Evolutionary conservation across 2,113 vertebrate species (phyloP).

Genomic region (Caloenas nicobarica): DNA sequence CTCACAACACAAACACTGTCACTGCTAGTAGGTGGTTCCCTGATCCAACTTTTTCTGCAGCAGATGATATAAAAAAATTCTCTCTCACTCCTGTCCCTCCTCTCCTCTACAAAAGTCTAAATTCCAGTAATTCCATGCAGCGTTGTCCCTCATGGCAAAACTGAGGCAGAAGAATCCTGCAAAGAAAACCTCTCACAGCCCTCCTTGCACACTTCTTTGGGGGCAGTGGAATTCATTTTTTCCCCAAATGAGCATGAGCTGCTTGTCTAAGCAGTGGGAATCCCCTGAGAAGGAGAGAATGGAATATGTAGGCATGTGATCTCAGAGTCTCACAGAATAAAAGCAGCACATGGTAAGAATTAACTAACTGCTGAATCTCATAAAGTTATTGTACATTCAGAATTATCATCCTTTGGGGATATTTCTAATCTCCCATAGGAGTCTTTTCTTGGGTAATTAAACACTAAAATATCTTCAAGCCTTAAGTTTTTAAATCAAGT

Average conservation of each 20-base stretch:
- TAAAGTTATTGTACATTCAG: conserved; percentile 1
- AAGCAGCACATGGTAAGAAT: conserved; percentile 43
- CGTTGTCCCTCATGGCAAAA: background rate
- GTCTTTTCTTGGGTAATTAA: conserved; percentile 22
- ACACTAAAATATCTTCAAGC: background rate
- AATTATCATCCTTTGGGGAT: background rate
- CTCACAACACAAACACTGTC: background rate
- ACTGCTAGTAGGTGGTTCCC: background rate
- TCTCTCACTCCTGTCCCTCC: background rate
- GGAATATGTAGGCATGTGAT: background rate
- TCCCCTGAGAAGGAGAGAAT: conserved; percentile 17
- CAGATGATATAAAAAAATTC: background rate
- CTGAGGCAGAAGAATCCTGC: background rate
- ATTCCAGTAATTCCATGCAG: background rate
- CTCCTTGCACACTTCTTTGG: background rate
- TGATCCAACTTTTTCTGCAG: background rate
- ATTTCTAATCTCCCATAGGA: background rate
- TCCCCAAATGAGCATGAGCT: background rate
- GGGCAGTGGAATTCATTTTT: background rate
- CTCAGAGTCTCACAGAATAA: background rate
- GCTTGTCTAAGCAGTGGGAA: background rate
- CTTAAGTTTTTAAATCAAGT: background rate
- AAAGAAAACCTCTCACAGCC: background rate
- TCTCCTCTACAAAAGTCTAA: background rate
- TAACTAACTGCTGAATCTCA: conserved; percentile 32